These are phyloP conservation scores for Dolichoris vasculosae DNA, from an alignment of 1,140 invertebrate genomes.

Conservation along the genomic window DNA sequence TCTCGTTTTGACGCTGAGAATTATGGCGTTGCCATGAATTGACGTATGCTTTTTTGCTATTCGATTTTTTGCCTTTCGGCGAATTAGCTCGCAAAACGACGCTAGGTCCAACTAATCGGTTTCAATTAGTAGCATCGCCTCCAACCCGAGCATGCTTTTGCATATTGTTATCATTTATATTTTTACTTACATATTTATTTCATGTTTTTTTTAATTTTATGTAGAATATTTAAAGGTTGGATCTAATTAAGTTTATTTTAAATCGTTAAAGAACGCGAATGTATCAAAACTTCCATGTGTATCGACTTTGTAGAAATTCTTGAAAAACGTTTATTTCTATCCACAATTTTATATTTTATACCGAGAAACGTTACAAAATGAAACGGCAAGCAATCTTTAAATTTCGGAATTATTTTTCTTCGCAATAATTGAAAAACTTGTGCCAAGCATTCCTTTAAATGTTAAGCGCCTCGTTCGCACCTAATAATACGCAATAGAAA, in stretches of 20 bases:
- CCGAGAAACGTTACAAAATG: no score
- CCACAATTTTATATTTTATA: no score
- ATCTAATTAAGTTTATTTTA: conserved; percentile 34
- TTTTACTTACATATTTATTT: neutral
- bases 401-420: no score
- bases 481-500: no score
- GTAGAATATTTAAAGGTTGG: conserved; percentile 1
- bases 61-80: neutral
- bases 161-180: neutral
- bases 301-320: no score
- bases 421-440: no score
- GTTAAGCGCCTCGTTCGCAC: no score
- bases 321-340: no score
- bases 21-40: conserved; percentile 12
- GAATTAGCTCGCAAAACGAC: conserved; percentile 11
- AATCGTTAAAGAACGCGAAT: no score
- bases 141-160: neutral
- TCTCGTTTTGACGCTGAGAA: neutral
- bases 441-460: no score
- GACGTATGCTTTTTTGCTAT: conserved; percentile 8
- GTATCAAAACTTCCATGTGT: no score
- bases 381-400: no score
- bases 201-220: neutral
- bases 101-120: conserved; percentile 29
- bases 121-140: conserved; percentile 31